These are phyloP conservation scores for Parus major DNA, from an alignment of 2,113 vertebrate species.

Conservation along the genomic window DNA sequence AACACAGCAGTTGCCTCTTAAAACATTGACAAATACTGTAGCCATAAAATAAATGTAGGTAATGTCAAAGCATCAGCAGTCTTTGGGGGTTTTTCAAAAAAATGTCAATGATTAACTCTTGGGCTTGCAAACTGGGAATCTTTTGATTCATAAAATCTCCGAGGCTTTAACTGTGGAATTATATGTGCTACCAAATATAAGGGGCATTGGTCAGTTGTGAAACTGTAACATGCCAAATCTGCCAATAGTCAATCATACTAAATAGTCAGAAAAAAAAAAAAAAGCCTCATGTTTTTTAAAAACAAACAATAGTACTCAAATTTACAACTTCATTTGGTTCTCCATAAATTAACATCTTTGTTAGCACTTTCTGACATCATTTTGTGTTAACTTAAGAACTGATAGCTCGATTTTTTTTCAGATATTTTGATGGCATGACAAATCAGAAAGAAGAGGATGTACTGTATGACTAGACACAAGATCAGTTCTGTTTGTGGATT, in stretches of 20 bases:
- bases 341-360: slow-evolving; percentile 75
- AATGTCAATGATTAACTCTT: slow-evolving; percentile 62
- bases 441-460: slow-evolving; percentile 79
- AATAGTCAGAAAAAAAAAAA: background rate
- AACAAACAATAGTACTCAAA: slow-evolving; percentile 75
- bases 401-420: slow-evolving; percentile 76
- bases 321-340: slow-evolving; percentile 75
- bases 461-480: slow-evolving; percentile 74
- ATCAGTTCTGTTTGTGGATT: slow-evolving; percentile 91
- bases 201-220: slow-evolving; percentile 29
- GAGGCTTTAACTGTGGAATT: slow-evolving; percentile 55
- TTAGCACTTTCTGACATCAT: slow-evolving; percentile 75
- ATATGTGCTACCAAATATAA: slow-evolving; percentile 31
- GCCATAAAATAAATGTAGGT: slow-evolving; percentile 53
- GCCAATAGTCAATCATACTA: slow-evolving; percentile 39
- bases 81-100: slow-evolving; percentile 47
- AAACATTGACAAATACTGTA: slow-evolving; percentile 65
- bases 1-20: slow-evolving; percentile 58
- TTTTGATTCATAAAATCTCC: slow-evolving; percentile 65
- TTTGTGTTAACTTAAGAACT: slow-evolving; percentile 79
- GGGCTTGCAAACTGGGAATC: slow-evolving; percentile 34
- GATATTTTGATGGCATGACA: slow-evolving; percentile 82
- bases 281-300: slow-evolving; percentile 50
- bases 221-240: slow-evolving; percentile 51
- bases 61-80: slow-evolving; percentile 45